These are phyloP conservation scores for Blastomussa wellsi DNA, from an alignment of 92 coral and sea anemone genomes.

Conservation along the genomic window DNA sequence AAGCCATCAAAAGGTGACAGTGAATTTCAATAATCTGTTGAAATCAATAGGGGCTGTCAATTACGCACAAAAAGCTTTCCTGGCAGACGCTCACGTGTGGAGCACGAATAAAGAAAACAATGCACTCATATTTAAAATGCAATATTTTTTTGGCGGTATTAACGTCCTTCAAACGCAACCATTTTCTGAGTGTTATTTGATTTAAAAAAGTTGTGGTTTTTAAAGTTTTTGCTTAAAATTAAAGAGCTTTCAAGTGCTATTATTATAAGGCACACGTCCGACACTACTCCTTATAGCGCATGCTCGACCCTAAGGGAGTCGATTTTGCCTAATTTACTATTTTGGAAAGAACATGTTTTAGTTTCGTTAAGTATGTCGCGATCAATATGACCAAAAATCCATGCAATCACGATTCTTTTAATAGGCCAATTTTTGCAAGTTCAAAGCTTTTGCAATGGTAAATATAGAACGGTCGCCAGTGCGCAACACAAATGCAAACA, in stretches of 20 bases:
- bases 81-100: not conserved
- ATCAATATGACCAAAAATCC: not conserved
- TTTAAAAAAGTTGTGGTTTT: not conserved
- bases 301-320: not conserved
- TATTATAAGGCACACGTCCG: not conserved
- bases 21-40: conserved; percentile 8
- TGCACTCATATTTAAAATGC: not conserved
- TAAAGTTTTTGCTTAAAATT: too few relatives aligned
- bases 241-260: not conserved
- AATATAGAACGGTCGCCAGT: not conserved
- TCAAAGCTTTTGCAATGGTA: not conserved
- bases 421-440: not conserved
- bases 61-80: not conserved
- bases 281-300: not conserved
- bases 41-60: conserved; percentile 14
- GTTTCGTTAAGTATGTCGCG: not conserved
- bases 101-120: not conserved
- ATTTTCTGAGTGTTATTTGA: not conserved
- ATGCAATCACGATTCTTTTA: too few relatives aligned
- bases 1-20: conserved; percentile 16
- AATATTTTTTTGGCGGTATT: not conserved
- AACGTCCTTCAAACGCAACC: not conserved
- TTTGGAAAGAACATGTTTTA: not conserved
- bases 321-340: not conserved
- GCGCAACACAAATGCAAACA: not conserved